Evolutionary conservation across 2,888 invertebrate species (phyloP).

Genomic region (Xestia c-nigrum): DNA sequence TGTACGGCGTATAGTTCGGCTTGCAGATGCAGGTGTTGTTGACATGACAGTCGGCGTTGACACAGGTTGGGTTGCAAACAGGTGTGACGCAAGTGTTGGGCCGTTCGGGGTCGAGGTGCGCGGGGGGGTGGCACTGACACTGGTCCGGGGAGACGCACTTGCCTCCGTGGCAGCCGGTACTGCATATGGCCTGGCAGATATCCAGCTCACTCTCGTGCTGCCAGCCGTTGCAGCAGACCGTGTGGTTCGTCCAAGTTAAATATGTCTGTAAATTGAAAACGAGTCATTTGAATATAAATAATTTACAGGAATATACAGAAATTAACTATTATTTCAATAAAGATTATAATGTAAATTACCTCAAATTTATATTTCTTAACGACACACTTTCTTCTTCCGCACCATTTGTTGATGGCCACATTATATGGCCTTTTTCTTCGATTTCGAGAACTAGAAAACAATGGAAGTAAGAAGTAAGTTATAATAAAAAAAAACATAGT

Average conservation of each 20-base stretch:
- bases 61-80: constrained; percentile 77
- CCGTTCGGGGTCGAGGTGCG: constrained; percentile 74
- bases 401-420: constrained; percentile 73
- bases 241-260: constrained; percentile 72
- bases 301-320: background rate
- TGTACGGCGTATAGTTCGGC: constrained; percentile 71
- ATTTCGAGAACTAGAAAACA: constrained; percentile 60
- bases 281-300: constrained; percentile 6
- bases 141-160: constrained; percentile 81
- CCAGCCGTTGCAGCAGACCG: constrained; percentile 86
- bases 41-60: constrained; percentile 77
- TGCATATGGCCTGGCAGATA: constrained; percentile 87
- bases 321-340: background rate
- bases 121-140: constrained; percentile 80
- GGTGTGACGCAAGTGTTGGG: constrained; percentile 79
- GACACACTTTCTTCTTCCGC: constrained; percentile 77
- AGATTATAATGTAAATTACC: constrained; percentile 64
- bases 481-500: background rate
- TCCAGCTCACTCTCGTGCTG: constrained; percentile 77
- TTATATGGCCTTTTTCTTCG: constrained; percentile 64
- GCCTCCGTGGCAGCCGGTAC: constrained; percentile 86
- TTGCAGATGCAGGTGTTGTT: constrained; percentile 82
- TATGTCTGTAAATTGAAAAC: constrained; percentile 74
- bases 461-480: background rate
- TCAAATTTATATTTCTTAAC: constrained; percentile 73